These are phyloP conservation scores for Intellagama lesueurii DNA, from an alignment of 2,797 vertebrate species.

Conservation along the genomic window DNA sequence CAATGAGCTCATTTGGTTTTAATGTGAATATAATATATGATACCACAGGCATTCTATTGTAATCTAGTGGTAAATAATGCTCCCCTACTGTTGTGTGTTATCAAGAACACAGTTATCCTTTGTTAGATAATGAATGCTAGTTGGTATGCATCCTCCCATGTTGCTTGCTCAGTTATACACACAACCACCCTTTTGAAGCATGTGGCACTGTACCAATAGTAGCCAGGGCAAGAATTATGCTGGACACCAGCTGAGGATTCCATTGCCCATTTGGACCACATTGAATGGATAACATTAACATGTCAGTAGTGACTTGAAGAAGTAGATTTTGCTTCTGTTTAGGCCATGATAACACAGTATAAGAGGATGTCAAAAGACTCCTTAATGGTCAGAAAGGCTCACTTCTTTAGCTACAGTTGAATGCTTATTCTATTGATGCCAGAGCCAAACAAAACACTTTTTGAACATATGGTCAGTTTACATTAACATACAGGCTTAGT, in stretches of 20 bases:
- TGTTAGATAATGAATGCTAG: not conserved
- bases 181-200: constrained; percentile 14
- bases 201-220: not conserved
- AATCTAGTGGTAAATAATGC: constrained; percentile 62
- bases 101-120: not conserved
- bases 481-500: too few relatives aligned
- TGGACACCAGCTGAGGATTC: constrained; percentile 14
- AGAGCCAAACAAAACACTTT: too few relatives aligned
- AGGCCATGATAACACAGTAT: not conserved
- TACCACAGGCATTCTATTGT: constrained; percentile 59
- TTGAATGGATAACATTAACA: not conserved
- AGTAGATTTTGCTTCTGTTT: not conserved
- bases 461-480: too few relatives aligned
- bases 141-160: not conserved
- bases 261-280: not conserved
- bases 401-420: too few relatives aligned
- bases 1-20: constrained; percentile 71
- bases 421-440: too few relatives aligned
- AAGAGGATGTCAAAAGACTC: not conserved
- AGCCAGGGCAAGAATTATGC: not conserved
- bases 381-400: not conserved
- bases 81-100: constrained; percentile 13
- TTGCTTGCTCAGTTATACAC: constrained; percentile 5
- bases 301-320: rapidly evolving
- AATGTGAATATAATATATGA: constrained; percentile 69